phyloP scores from a whole-genome alignment of 2,797 vertebrate genomes.

The Chelmon rostratus region DNA sequence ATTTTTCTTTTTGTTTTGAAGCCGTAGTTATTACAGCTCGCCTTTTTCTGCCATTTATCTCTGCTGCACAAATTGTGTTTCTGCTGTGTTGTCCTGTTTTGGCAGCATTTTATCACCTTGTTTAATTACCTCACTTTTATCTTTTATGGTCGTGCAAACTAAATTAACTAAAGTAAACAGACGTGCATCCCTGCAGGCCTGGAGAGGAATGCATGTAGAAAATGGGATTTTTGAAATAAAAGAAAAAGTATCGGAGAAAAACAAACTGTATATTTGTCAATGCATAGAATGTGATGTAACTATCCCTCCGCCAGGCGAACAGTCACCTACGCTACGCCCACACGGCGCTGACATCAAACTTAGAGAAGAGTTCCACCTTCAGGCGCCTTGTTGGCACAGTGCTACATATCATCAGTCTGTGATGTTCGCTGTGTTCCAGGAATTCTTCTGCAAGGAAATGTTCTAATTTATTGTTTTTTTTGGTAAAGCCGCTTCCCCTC shows the following conservation, averaged over 20 bases:
- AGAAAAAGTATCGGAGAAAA: not conserved
- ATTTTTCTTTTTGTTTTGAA: constrained; percentile 18
- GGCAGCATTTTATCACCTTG: constrained; percentile 45
- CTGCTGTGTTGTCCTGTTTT: constrained; percentile 8
- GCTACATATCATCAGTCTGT: not conserved
- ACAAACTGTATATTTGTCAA: no score
- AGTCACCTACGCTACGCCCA: constrained; percentile 48
- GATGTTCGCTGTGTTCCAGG: not conserved
- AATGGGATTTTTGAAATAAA: constrained; percentile 16
- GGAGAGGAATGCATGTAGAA: constrained; percentile 3
- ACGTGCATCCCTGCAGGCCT: constrained; percentile 1
- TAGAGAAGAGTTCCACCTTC: constrained; percentile 12
- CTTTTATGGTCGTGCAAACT: constrained; percentile 5
- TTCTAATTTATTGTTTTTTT: not conserved
- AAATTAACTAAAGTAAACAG: constrained; percentile 39
- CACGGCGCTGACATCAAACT: constrained; percentile 29
- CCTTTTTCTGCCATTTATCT: constrained; percentile 31
- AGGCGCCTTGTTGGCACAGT: not conserved
- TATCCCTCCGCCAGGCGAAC: constrained; percentile 7
- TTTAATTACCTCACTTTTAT: constrained; percentile 59
- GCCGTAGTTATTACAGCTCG: constrained; percentile 24
- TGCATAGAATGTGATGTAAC: constrained; percentile 35
- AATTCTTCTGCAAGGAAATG: not conserved
- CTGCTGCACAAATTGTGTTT: constrained; percentile 23
- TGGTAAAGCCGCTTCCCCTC: constrained; percentile 4